Conservation (phyloP, 2,113 vertebrate genomes). For the Tichodroma muraria region DNA sequence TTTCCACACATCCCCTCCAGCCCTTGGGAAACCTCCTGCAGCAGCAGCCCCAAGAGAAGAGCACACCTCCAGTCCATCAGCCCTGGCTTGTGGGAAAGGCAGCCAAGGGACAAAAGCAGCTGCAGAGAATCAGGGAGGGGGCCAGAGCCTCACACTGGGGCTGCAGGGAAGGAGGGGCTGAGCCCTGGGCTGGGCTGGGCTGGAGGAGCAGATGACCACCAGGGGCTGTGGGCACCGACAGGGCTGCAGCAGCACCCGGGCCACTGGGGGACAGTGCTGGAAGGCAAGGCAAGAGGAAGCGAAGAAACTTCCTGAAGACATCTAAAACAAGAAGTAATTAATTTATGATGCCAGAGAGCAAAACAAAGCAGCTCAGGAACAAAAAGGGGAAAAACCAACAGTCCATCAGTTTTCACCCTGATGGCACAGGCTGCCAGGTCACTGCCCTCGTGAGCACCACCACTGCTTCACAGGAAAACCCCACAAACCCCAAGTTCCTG, state of each 20-base stretch:
- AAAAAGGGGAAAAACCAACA: too few species aligned
- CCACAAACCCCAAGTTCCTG: not conserved
- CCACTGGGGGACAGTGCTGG: not conserved
- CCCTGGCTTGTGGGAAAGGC: not conserved
- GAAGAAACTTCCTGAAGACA: not conserved
- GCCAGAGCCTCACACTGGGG: not conserved
- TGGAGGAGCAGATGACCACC: not conserved
- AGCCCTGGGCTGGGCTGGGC: fast-evolving
- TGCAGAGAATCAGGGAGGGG: not conserved
- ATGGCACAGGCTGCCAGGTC: not conserved
- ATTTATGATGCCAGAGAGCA: not conserved
- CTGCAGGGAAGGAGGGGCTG: not conserved
- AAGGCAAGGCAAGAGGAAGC: not conserved
- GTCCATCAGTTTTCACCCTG: not conserved
- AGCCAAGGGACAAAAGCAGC: not conserved
- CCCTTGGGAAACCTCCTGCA: not conserved
- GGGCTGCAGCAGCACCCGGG: not conserved
- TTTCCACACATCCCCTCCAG: not conserved
- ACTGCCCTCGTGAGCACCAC: not conserved
- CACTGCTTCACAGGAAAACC: not conserved
- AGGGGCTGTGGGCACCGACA: not conserved
- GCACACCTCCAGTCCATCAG: not conserved
- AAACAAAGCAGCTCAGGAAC: not conserved
- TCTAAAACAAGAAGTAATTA: not conserved
- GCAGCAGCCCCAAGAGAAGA: not conserved